Percentiles rank a stretch among this genome's conserved stretches.
Evolutionary conservation across 2,113 vertebrate species (phyloP).

Genomic region (Sterna hirundo): DNA sequence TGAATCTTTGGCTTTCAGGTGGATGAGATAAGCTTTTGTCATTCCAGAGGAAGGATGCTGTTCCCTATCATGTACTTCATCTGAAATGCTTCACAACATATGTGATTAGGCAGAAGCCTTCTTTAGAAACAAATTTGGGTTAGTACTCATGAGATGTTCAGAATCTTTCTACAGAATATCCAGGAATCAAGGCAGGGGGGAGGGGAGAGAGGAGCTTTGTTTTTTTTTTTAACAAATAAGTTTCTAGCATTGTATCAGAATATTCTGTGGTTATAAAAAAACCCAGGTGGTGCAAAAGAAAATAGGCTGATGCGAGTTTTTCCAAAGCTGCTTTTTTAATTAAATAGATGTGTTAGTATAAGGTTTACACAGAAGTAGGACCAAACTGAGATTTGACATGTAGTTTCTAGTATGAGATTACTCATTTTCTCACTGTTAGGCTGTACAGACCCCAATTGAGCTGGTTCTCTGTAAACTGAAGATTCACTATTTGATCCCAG

Average conservation of each 20-base stretch:
- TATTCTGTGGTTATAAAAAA: not conserved
- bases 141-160: not conserved
- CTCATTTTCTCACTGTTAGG: not conserved
- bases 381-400: not conserved
- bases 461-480: not conserved
- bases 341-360: not conserved
- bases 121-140: not conserved
- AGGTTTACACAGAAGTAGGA: not conserved
- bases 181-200: accelerated
- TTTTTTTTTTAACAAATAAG: not conserved
- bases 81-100: not conserved
- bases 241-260: not conserved
- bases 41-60: not conserved
- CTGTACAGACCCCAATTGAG: not conserved
- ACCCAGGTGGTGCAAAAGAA: not conserved
- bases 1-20: not conserved
- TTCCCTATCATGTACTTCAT: not conserved
- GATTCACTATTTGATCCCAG: not conserved
- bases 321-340: not conserved
- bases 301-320: not conserved
- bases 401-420: not conserved
- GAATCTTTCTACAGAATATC: not conserved
- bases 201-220: not conserved
- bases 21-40: not conserved
- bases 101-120: not conserved